Evolutionary conservation across 2,888 invertebrate species (phyloP), one percentile per base, ranked within the genome.

Genomic region (Campoletis raptor): DNA sequence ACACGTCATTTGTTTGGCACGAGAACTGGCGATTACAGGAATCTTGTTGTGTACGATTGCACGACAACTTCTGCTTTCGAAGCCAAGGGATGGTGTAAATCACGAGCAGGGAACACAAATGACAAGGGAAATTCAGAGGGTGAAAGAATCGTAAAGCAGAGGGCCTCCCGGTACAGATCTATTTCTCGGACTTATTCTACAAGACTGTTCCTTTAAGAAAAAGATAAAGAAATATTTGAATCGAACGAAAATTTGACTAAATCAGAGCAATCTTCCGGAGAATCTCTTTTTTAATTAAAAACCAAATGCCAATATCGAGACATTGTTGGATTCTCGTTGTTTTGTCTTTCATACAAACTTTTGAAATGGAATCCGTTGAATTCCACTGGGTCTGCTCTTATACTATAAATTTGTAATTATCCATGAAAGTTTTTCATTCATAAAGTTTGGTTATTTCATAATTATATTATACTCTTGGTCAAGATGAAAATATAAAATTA

Each of bases 21-120:
- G 36, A 72, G n/a, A 52, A 30, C 6, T 12, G 24, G 42, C 42
- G 45, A 69, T 69, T 45, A 45, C 40, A 18, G 69, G 24, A 45
- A 69, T 12, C 21, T 69, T 40, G 45, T 45, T 69, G 24, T 5
- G 15, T 69, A 24, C 21, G 30, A 48, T 52, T 30, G 30, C 36
- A 48, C 5, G 52, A 48, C 72, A 72, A 12, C 30, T 36, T 72
- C 15, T 37, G 36, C 8, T 42, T 45, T 12, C 54, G 73, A 73
- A 30, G 54, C 12, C 24, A 37, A 73, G 36, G 10, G 37, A n/a
- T 7, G 37, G 36, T 73, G 73, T 73, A 54, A 73, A 73, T 73
- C 73, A 73, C 21, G 36, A 21, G 30, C 30, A 30, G 57, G 21
- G 21, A 57, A 54, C 21, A 57, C 30, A 24, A 70, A 70, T 15